These are phyloP conservation scores for Campylorhamphus procurvoides DNA, from an alignment of 2,113 vertebrate genomes.

Conservation along the genomic window DNA sequence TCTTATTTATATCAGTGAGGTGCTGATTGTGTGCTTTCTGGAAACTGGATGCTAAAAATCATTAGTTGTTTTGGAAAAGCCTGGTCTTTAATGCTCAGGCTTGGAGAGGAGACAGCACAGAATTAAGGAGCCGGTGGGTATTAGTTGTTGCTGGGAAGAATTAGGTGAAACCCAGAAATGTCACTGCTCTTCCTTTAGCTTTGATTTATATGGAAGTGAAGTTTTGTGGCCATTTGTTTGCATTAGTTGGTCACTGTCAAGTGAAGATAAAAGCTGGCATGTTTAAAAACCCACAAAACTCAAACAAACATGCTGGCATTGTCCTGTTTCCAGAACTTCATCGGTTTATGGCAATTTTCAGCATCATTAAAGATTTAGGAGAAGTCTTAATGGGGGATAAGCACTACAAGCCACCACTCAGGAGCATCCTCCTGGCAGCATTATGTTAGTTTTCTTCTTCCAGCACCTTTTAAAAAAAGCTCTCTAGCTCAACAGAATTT, in stretches of 20 bases:
- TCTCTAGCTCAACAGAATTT: background rate
- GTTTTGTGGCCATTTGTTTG: conserved; percentile 55
- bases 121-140: conserved; percentile 2
- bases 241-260: conserved; percentile 47
- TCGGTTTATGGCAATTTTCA: conserved; percentile 40
- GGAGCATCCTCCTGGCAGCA: background rate
- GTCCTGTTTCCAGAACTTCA: conserved; percentile 23
- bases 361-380: conserved; percentile 49
- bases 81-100: conserved; percentile 3
- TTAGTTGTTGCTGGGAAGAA: conserved; percentile 55
- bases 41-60: conserved; percentile 21
- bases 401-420: background rate
- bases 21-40: background rate
- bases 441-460: background rate
- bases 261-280: conserved; percentile 41
- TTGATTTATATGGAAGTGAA: conserved; percentile 33
- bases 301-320: background rate
- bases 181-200: conserved; percentile 44
- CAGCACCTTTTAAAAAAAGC: background rate
- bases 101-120: background rate
- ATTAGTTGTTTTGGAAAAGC: conserved; percentile 19
- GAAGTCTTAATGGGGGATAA: conserved; percentile 14
- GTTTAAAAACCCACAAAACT: background rate
- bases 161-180: conserved; percentile 53
- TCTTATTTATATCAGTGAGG: background rate